A percentile compares a stretch with the other conserved stretches of the same genome.
phyloP scores from a whole-genome alignment of 2,797 vertebrate genomes.

The Antennarius maculatus region DNA sequence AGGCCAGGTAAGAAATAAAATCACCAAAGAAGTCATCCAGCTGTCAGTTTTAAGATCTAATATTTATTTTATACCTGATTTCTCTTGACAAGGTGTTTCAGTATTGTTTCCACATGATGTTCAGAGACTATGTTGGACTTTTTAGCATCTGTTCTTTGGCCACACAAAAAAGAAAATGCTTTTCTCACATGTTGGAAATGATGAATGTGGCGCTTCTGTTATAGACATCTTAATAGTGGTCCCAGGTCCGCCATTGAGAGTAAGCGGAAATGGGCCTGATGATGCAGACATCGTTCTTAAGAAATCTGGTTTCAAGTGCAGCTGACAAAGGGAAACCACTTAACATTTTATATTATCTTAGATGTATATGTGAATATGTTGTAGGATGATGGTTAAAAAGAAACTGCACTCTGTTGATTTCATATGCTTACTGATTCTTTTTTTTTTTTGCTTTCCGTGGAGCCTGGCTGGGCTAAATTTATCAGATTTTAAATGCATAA shows the following conservation, averaged over 20 bases:
- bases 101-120: slow-evolving; percentile 2
- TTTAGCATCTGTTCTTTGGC: slow-evolving; percentile 12
- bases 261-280: slow-evolving; percentile 63
- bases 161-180: slow-evolving; percentile 7
- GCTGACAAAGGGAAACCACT: slow-evolving; percentile 43
- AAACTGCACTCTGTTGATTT: slow-evolving; percentile 23
- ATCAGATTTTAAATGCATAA: slow-evolving; percentile 42
- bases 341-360: slow-evolving; percentile 31
- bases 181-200: slow-evolving; percentile 52
- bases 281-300: slow-evolving; percentile 55
- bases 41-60: too few species aligned
- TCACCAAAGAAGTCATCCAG: too few species aligned
- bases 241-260: slow-evolving; percentile 72
- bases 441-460: background rate
- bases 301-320: slow-evolving; percentile 48
- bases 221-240: slow-evolving; percentile 70
- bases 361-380: slow-evolving; percentile 28
- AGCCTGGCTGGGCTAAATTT: slow-evolving; percentile 30
- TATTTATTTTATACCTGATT: slow-evolving; percentile 9
- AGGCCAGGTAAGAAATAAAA: slow-evolving; percentile 69
- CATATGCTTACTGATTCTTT: background rate
- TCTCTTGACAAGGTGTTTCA: background rate
- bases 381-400: background rate
- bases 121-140: slow-evolving; percentile 27
- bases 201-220: slow-evolving; percentile 73